Evolutionary conservation across 2,888 invertebrate genomes (phyloP), one percentile per base, ranked within the genome.

Genomic region (Ennomos erosarius): DNA sequence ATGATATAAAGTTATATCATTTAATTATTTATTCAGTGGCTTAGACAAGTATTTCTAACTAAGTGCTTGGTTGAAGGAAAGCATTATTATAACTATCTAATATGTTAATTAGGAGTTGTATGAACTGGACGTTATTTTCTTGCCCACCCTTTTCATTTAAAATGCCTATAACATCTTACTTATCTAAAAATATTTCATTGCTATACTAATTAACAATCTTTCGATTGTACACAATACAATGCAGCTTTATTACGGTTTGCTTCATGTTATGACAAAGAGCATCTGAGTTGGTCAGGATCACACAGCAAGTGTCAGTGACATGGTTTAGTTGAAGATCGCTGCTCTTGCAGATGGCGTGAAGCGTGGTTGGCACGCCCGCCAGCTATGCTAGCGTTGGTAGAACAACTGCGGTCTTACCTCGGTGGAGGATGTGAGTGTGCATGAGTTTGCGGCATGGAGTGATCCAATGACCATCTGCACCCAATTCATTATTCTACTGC

Each of bases 361-460:
- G 86, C 84, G 85, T 87, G 84, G 84, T 82, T 80, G 78, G 80
- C 85, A 82, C 85, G 79, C 85, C 79, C 76, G 86, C 88, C 89
- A 87, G 82, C 85, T 86, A 92, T 92, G 91, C 88, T 92, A 90
- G 91, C 91, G 85, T 87, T 92, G 90, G 91, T 92, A 84, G 91
- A 91, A 84, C 90, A 91, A 82, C 90, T 92, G 69, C 90, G 90
- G 84, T 85, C 85, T 72, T 92, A 92, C 87, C 90, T 92, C 82
- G 87, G 86, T 85, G 91, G 91, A 83, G 91, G 91, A 88, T 89
- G 91, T 92, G 90, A 92, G 91, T 90, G 85, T 70, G 82, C 81
- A 79, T 82, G 85, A 70, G 77, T 81, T 75, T 76, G 68, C 70
- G 67, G 81, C 79, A 79, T 80, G 79, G 73, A 61, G 76, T 82